Conservation (phyloP, 2,888 invertebrate genomes). For the Stenodera caucasica region DNA sequence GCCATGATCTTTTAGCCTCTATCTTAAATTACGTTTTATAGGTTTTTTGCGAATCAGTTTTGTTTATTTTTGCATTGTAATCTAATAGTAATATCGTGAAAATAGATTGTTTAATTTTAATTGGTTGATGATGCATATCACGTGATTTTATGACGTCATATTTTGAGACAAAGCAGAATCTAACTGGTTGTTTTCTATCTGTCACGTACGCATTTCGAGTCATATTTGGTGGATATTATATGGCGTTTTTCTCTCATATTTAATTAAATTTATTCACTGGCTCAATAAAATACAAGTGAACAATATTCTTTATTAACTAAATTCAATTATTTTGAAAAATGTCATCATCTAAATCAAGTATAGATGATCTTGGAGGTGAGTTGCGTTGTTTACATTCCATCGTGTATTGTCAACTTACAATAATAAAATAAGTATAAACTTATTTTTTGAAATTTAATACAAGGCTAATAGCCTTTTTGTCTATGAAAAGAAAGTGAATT, state of each 20-base stretch:
- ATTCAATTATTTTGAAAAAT: conserved; percentile 38
- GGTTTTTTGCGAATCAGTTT: conserved; percentile 1
- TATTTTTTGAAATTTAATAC: no score
- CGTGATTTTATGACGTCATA: conserved; percentile 35
- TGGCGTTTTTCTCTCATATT: conserved; percentile 28
- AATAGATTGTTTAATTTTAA: conserved; percentile 3
- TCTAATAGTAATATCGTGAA: conserved; percentile 3
- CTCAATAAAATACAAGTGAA: conserved; percentile 12
- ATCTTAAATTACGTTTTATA: background rate
- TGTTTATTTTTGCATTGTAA: conserved; percentile 26
- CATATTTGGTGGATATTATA: conserved; percentile 19
- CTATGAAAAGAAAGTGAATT: background rate
- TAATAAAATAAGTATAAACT: background rate
- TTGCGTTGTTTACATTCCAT: conserved; percentile 43
- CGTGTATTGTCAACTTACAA: conserved; percentile 31
- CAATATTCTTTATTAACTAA: conserved; percentile 11
- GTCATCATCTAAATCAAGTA: conserved; percentile 54
- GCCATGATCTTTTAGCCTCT: background rate
- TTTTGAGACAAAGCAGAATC: conserved; percentile 38
- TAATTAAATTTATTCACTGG: conserved; percentile 11
- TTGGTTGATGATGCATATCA: conserved; percentile 24
- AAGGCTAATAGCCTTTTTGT: conserved; percentile 10
- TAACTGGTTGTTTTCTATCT: conserved; percentile 40
- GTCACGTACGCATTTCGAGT: conserved; percentile 44
- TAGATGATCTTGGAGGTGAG: conserved; percentile 55